Conservation (phyloP, 1,140 invertebrate genomes). For the Sinella curviseta region DNA sequence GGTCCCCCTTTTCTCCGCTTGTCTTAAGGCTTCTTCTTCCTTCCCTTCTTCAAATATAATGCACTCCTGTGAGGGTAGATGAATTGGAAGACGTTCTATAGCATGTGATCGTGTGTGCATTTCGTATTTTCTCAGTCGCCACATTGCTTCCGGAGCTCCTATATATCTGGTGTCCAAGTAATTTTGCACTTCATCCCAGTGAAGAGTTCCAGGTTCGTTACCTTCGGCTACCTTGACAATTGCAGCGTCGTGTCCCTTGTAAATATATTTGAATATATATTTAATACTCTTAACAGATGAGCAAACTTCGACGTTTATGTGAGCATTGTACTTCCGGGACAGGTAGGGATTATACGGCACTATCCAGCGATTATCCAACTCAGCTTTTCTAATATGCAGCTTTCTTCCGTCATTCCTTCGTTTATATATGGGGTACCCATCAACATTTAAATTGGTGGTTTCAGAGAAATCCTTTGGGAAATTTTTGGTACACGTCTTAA, state of each 20-base stretch:
- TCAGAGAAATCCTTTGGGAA: conserved; percentile 52
- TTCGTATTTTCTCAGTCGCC: conserved; percentile 47
- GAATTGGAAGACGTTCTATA: conserved; percentile 56
- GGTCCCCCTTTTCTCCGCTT: conserved; percentile 41
- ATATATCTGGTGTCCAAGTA: conserved; percentile 50
- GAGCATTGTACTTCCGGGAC: no score
- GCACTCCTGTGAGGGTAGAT: conserved; percentile 58
- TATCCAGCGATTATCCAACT: conserved; percentile 59
- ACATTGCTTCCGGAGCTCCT: conserved; percentile 52
- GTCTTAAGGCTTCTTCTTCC: conserved; percentile 41
- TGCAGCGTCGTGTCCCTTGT: conserved; percentile 44
- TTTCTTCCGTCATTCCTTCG: conserved; percentile 40
- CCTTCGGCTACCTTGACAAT: background rate
- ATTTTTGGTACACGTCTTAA: conserved; percentile 52
- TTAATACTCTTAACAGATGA: conserved; percentile 43
- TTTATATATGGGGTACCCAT: conserved; percentile 56
- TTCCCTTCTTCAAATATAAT: conserved; percentile 46
- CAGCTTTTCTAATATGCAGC: background rate
- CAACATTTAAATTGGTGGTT: conserved; percentile 51
- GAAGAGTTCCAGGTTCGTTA: background rate
- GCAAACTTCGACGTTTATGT: conserved; percentile 39
- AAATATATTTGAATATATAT: conserved; percentile 46
- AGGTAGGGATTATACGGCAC: no score
- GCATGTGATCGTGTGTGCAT: conserved; percentile 48
- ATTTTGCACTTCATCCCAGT: conserved; percentile 47